Base-by-base conservation (phyloP, 2,888 invertebrate genomes). In the Agapostemon virescens region DNA sequence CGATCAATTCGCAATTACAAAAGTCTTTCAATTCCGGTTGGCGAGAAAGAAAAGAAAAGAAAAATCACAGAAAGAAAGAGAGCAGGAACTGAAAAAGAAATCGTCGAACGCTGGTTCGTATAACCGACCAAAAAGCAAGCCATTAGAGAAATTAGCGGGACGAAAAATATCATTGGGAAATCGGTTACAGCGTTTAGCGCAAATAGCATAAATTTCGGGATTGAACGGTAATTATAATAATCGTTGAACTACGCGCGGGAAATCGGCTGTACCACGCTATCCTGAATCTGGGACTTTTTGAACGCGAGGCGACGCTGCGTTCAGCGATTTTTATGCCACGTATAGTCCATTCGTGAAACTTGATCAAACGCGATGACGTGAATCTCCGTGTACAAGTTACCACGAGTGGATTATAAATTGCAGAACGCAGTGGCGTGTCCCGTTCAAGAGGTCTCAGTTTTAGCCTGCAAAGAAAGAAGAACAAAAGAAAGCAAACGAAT, bases 81-180 rank as follows among this genome's bases (percentile, higher is more conserved):
- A 55, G 6, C 17, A 64, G 13, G 45, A 15, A 42, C 5, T 33
- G 58, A 52, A 52, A n/a, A 45, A 30, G n/a, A 17, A 78, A 68
- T 33, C n/a, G 45, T 71, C 61, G 71, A 79, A 80, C 73, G 73
- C 73, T 55, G 36, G 72, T 73, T 69, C 73, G 79, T 73, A 79
- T 71, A 49, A 42, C 15, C 80, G 71, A 79, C 61, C 80, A 68
- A 79, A 58, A 67, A 40, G 1, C n/a, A 45, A n/a, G 66, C 33
- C 49, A 71, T 69, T 69, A 69, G 69, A 49, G 23, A 55, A 49
- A 69, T 63, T 79, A 72, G 17, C 38, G 45, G 40, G 40, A 73
- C 33, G 58, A 69, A 49, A 33, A 69, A 33, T 52, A 69, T 66
- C 69, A 66, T 66, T 49, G 63, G n/a, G 11, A 26, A 80, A 72